These are phyloP conservation scores for Orgyia antiqua DNA, from an alignment of 2,888 invertebrate species.

Conservation along the genomic window DNA sequence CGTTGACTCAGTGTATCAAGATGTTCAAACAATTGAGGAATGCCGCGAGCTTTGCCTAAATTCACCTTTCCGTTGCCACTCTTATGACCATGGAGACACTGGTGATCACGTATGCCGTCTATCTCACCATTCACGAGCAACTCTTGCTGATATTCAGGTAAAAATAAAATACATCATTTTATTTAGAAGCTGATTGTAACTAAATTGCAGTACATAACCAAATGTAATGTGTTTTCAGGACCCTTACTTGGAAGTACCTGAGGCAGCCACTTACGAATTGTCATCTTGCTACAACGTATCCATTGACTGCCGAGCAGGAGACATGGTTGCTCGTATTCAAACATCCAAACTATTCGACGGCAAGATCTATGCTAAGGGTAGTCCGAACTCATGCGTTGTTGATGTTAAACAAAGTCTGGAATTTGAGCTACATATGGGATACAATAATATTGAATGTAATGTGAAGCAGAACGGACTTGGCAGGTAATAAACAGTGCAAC, in stretches of 20 bases:
- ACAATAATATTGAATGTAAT: conserved; percentile 95
- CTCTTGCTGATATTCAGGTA: conserved; percentile 92
- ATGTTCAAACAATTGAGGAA: conserved; percentile 91
- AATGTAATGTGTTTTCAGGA: conserved; percentile 72
- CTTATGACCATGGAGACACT: conserved; percentile 95
- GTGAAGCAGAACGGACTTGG: conserved; percentile 93
- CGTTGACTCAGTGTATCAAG: conserved; percentile 95
- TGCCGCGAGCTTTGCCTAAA: conserved; percentile 93
- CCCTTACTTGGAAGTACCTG: conserved; percentile 93
- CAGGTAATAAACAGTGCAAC: conserved; percentile 54
- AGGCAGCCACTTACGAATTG: conserved; percentile 94
- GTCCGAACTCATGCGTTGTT: conserved; percentile 94
- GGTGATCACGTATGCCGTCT: conserved; percentile 95
- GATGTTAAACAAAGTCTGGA: conserved; percentile 93
- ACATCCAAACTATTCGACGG: conserved; percentile 95
- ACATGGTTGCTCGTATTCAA: conserved; percentile 95
- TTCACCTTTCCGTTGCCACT: conserved; percentile 93
- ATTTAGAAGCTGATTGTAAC: background rate
- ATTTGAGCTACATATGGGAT: conserved; percentile 94
- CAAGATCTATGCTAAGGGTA: conserved; percentile 96
- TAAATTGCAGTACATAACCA: background rate
- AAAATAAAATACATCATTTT: no score
- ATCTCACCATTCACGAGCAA: conserved; percentile 93
- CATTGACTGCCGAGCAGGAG: conserved; percentile 93
- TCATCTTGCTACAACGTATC: conserved; percentile 96